Base-by-base conservation (phyloP, 2,113 vertebrate species). In the Etheostoma spectabile region DNA sequence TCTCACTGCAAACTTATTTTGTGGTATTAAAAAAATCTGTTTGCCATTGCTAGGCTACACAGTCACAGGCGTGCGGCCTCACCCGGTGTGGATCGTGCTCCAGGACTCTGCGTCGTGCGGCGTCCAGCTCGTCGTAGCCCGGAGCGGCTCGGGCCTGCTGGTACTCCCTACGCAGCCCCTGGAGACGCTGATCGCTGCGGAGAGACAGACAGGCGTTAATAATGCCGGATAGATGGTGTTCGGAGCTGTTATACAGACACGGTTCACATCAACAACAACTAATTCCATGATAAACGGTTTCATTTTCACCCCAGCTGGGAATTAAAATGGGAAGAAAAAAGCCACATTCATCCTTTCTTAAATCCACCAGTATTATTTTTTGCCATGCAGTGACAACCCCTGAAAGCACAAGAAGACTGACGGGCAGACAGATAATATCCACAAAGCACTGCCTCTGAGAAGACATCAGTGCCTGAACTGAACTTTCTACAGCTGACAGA, bases 51-150 rank as follows among this genome's bases (percentile, higher is more conserved):
- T 10, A 3, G 3, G 5, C 21, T 4, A 18, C 60, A 56, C 30
- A n/a, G 15, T 1, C 45, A 10, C 62, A 21, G 8, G 12, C 19
- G 10, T 0, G 27, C 3, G 1, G 21, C 91, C 93, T 93, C 68
- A 95, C 94, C 86, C 94, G 77, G 16, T 91, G 30, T 0, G 92
- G 94, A 82, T 95, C 92, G 12, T 88, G 46, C 2, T 95, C 95
- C 71, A 90, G 91, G 45, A 76, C 71, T 45, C 92, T 4, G 72
- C 86, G 86, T 0, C 89, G 79, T 0, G 87, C 88, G 0, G 79
- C 24, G 2, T 93, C 94, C 0, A 94, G 87, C 24, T 94, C 93
- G 2, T 93, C 90, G 6, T 95, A 95, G 45, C 80, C 74, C 0
- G 94, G 94, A 12, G 88, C 89, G 0, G 89, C 91, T 53, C 92